phyloP scores from a whole-genome alignment of 2,888 invertebrate genomes.

The Anagyrus pseudococci region DNA sequence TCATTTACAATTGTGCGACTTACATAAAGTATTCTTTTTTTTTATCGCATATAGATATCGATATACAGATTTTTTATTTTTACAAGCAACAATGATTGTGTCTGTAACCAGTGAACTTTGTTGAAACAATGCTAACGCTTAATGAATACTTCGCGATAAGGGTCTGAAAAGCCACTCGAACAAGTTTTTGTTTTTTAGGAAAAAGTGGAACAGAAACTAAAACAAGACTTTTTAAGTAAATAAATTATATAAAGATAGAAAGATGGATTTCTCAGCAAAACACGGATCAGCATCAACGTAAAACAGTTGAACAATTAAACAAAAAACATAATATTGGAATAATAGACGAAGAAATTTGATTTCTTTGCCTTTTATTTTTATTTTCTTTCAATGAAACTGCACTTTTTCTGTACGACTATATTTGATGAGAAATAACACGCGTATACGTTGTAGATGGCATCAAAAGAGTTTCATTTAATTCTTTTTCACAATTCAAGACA shows the following conservation, averaged over 20 bases:
- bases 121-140: slow-evolving; percentile 7
- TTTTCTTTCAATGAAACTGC: neutral
- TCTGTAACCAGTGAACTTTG: slow-evolving; percentile 13
- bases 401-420: slow-evolving; percentile 5
- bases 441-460: slow-evolving; percentile 20
- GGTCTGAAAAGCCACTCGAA: slow-evolving; percentile 22
- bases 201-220: slow-evolving; percentile 7
- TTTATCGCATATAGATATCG: slow-evolving; percentile 28
- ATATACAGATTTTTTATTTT: slow-evolving; percentile 25
- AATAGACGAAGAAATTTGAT: slow-evolving; percentile 6
- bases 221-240: slow-evolving; percentile 7
- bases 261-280: slow-evolving; percentile 7
- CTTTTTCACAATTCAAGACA: slow-evolving; percentile 12
- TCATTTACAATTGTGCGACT: slow-evolving; percentile 37
- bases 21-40: slow-evolving; percentile 28
- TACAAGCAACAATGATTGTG: slow-evolving; percentile 19
- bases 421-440: slow-evolving; percentile 14
- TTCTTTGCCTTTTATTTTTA: slow-evolving; percentile 4
- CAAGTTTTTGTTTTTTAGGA: slow-evolving; percentile 4
- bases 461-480: slow-evolving; percentile 24
- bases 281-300: neutral
- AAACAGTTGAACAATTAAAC: slow-evolving; percentile 12
- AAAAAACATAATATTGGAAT: slow-evolving; percentile 4
- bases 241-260: slow-evolving; percentile 19
- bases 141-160: neutral